These are phyloP conservation scores for Umimayanthus kanabou DNA, from an alignment of 92 coral and sea anemone genomes.

Conservation along the genomic window DNA sequence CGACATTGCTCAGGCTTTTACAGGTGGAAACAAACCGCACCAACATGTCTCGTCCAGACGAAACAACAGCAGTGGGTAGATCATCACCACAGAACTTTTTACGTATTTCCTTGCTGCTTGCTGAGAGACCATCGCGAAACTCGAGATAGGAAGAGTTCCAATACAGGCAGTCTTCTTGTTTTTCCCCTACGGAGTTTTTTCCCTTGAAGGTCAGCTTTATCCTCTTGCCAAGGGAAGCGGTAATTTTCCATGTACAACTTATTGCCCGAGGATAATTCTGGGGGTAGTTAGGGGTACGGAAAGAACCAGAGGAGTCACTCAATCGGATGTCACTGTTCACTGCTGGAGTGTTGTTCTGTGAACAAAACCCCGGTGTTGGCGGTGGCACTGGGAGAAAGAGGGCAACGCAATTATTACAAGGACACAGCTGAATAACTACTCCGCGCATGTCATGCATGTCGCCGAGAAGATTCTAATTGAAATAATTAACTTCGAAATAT, in stretches of 20 bases:
- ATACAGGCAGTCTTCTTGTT: not conserved
- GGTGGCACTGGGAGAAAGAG: not conserved
- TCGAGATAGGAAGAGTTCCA: constrained; percentile 26
- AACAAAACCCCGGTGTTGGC: not conserved
- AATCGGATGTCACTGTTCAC: no score
- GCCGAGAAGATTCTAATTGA: no score
- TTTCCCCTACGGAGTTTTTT: no score
- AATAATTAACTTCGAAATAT: no score
- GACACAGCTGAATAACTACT: not conserved
- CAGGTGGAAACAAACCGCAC: constrained; percentile 13
- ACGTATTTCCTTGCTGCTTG: constrained; percentile 30
- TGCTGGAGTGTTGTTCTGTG: no score
- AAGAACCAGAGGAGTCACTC: no score
- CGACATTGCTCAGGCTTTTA: not conserved
- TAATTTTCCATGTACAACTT: no score
- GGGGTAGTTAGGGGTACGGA: no score
- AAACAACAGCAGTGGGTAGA: not conserved
- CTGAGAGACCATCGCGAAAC: constrained; percentile 45
- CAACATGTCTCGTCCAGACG: not conserved
- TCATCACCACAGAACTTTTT: constrained; percentile 1
- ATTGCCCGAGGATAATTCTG: no score
- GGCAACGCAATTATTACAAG: not conserved
- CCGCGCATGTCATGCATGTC: no score
- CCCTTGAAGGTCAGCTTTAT: no score
- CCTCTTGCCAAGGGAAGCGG: no score